These are phyloP conservation scores for Drosophila pachea DNA, from an alignment of 1,140 invertebrate species.

Conservation along the genomic window DNA sequence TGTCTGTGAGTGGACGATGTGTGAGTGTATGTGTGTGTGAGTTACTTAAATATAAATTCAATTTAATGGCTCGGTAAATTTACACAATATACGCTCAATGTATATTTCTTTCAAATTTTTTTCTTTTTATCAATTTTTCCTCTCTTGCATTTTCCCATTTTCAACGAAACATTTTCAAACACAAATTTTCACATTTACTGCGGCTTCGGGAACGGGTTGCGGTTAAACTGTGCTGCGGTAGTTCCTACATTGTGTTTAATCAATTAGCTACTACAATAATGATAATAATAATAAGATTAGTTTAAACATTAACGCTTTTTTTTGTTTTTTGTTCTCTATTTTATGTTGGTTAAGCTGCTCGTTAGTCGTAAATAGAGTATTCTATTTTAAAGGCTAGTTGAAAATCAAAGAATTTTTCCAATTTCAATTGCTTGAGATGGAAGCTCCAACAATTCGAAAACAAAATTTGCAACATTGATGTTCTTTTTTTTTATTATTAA, in stretches of 20 bases:
- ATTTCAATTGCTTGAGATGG: constrained; percentile 2
- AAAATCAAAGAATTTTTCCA: neutral
- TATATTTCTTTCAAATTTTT: constrained; percentile 53
- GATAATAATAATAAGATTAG: constrained; percentile 53
- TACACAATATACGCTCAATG: constrained; percentile 67
- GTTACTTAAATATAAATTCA: constrained; percentile 76
- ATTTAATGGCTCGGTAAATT: constrained; percentile 78
- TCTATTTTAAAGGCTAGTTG: constrained; percentile 41
- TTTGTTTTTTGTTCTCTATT: constrained; percentile 48
- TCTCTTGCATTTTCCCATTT: no score
- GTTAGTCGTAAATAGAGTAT: constrained; percentile 62
- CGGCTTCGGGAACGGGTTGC: constrained; percentile 17
- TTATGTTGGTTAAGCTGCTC: constrained; percentile 68
- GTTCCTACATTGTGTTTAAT: constrained; percentile 46
- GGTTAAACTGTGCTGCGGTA: constrained; percentile 32
- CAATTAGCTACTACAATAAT: constrained; percentile 62
- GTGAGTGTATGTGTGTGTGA: constrained; percentile 29
- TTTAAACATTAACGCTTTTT: constrained; percentile 68
- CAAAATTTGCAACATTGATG: constrained; percentile 40
- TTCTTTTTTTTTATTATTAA: constrained; percentile 58
- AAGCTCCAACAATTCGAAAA: constrained; percentile 20
- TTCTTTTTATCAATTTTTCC: constrained; percentile 43
- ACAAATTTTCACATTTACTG: constrained; percentile 39
- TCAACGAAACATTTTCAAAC: constrained; percentile 47
- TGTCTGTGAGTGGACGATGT: constrained; percentile 62